Evolutionary conservation across 2,797 vertebrate species (phyloP).

Genomic region (Cryptoprocta ferox): DNA sequence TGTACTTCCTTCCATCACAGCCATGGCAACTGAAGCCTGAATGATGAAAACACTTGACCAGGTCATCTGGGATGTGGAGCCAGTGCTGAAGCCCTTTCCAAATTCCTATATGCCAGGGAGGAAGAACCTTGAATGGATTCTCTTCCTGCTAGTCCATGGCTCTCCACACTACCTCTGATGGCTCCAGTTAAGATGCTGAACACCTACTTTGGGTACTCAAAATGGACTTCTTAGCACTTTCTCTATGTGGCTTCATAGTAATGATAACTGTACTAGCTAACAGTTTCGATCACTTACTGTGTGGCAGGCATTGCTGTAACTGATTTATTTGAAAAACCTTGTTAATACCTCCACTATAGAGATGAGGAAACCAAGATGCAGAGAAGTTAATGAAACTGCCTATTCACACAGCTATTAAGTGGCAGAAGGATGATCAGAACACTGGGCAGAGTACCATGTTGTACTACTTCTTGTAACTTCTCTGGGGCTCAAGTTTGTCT

Average conservation of each 20-base stretch:
- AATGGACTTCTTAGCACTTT: not conserved
- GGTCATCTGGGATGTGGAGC: not conserved
- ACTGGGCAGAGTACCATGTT: not conserved
- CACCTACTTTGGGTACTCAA: not conserved
- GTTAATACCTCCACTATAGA: not conserved
- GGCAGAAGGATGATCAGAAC: not conserved
- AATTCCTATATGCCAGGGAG: not conserved
- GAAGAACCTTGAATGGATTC: not conserved
- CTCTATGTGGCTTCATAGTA: not conserved
- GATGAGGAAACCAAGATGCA: not conserved
- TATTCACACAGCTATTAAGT: not conserved
- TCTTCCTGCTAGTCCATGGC: not conserved
- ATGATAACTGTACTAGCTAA: not conserved
- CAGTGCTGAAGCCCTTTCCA: not conserved
- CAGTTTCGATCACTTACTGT: not conserved
- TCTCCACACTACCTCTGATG: not conserved
- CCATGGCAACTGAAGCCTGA: not conserved
- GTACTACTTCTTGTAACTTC: not conserved
- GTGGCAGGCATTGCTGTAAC: not conserved
- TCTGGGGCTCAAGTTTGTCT: not conserved
- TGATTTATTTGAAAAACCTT: not conserved
- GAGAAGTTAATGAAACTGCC: not conserved
- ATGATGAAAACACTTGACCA: not conserved
- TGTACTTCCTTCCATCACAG: not conserved
- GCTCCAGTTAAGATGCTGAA: not conserved